Percentiles rank a stretch among this genome's conserved stretches.
phyloP scores from a whole-genome alignment of 2,888 invertebrate species.

The Penaeus monodon region DNA sequence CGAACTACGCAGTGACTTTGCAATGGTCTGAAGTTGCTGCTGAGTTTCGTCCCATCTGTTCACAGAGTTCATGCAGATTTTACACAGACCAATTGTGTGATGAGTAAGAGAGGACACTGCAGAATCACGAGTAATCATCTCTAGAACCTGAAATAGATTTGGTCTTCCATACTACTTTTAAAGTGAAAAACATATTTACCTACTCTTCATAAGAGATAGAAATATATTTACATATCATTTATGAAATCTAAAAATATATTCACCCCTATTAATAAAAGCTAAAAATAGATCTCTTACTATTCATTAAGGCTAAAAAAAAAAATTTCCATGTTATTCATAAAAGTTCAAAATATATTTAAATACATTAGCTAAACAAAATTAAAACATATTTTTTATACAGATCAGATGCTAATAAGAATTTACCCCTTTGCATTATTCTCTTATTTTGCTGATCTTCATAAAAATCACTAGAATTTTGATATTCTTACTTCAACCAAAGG shows the following conservation, averaged over 20 bases:
- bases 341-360: neutral
- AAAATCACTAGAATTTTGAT: neutral
- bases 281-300: too few species aligned
- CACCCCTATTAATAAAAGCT: too few species aligned
- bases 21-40: slow-evolving; percentile 30
- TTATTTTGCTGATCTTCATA: neutral
- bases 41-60: slow-evolving; percentile 44
- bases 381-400: neutral
- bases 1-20: slow-evolving; percentile 19
- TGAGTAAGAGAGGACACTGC: slow-evolving; percentile 13
- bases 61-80: slow-evolving; percentile 39
- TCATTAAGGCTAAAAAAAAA: too few species aligned
- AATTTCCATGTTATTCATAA: too few species aligned
- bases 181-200: neutral
- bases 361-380: neutral
- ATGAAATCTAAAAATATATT: too few species aligned
- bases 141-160: slow-evolving; percentile 26
- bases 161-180: neutral
- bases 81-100: slow-evolving; percentile 40
- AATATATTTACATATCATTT: neutral
- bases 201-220: neutral
- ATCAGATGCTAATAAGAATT: too few species aligned
- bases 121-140: slow-evolving; percentile 32
- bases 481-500: slow-evolving; percentile 37
- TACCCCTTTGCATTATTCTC: too few species aligned